Conservation (phyloP, 2,888 invertebrate genomes). For the Bedellia somnulentella region DNA sequence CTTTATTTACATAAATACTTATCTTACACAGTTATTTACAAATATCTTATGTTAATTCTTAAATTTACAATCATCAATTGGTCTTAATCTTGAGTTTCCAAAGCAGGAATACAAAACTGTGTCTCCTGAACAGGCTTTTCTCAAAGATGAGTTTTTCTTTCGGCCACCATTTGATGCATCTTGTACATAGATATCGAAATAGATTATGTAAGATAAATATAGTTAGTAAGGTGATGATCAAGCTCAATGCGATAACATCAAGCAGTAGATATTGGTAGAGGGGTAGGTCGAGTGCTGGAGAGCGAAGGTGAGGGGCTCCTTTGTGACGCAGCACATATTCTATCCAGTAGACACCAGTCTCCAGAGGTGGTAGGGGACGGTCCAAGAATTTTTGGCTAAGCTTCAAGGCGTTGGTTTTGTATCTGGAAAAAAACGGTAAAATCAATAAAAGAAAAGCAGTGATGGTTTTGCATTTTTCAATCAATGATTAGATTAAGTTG, state of each 20-base stretch:
- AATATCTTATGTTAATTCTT: slow-evolving; percentile 11
- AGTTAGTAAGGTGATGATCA: slow-evolving; percentile 23
- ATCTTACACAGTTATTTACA: slow-evolving; percentile 4
- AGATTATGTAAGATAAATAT: slow-evolving; percentile 34
- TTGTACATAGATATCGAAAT: slow-evolving; percentile 39
- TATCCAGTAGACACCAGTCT: slow-evolving; percentile 66
- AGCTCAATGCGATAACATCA: slow-evolving; percentile 34
- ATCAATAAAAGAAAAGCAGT: no score
- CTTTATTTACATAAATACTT: slow-evolving; percentile 28
- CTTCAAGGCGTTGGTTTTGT: slow-evolving; percentile 44
- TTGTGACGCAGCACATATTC: slow-evolving; percentile 65
- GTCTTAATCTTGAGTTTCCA: slow-evolving; percentile 43
- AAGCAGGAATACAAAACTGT: slow-evolving; percentile 34
- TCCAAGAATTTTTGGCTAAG: slow-evolving; percentile 57
- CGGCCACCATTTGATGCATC: slow-evolving; percentile 44
- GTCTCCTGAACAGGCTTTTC: slow-evolving; percentile 32
- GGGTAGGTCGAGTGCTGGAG: slow-evolving; percentile 47
- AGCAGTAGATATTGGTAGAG: slow-evolving; percentile 45
- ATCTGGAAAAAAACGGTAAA: slow-evolving; percentile 39
- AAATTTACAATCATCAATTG: no score
- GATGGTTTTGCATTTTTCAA: no score
- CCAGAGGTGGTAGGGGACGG: slow-evolving; percentile 57
- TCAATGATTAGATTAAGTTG: no score
- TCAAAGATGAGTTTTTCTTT: slow-evolving; percentile 33
- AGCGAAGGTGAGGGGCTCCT: slow-evolving; percentile 52